phyloP scores from a whole-genome alignment of 2,113 vertebrate species.

The Haemorhous mexicanus region DNA sequence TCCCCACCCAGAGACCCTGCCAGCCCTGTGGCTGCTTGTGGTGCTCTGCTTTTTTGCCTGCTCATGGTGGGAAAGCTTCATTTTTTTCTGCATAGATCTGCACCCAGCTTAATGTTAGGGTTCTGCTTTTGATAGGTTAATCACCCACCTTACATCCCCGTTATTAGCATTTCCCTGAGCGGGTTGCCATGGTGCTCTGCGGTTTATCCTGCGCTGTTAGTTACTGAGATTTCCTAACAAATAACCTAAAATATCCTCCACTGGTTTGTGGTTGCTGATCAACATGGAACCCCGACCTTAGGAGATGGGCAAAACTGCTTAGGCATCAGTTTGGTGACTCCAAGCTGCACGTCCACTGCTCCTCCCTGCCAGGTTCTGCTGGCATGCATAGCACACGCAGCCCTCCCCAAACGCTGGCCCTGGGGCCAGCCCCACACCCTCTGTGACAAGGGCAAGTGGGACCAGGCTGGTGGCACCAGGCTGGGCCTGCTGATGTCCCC shows the following conservation, averaged over 20 bases:
- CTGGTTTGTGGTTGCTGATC: slow-evolving; percentile 60
- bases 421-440: not conserved
- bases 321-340: slow-evolving; percentile 48
- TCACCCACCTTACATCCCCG: slow-evolving; percentile 30
- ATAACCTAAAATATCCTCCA: slow-evolving; percentile 25
- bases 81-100: slow-evolving; percentile 41
- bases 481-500: not conserved
- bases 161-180: slow-evolving; percentile 50
- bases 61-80: not conserved
- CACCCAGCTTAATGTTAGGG: slow-evolving; percentile 51
- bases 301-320: slow-evolving; percentile 47
- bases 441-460: not conserved
- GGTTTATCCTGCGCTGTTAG: slow-evolving; percentile 27
- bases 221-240: slow-evolving; percentile 48
- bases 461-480: not conserved
- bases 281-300: slow-evolving; percentile 1
- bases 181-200: slow-evolving; percentile 49
- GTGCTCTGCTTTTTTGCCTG: not conserved
- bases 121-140: slow-evolving; percentile 57
- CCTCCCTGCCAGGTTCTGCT: not conserved
- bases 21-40: not conserved
- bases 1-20: not conserved
- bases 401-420: not conserved
- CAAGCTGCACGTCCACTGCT: not conserved
- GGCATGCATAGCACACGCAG: not conserved